Evolutionary conservation across 1,140 invertebrate genomes (phyloP).

Genomic region (Drosophila yakuba): DNA sequence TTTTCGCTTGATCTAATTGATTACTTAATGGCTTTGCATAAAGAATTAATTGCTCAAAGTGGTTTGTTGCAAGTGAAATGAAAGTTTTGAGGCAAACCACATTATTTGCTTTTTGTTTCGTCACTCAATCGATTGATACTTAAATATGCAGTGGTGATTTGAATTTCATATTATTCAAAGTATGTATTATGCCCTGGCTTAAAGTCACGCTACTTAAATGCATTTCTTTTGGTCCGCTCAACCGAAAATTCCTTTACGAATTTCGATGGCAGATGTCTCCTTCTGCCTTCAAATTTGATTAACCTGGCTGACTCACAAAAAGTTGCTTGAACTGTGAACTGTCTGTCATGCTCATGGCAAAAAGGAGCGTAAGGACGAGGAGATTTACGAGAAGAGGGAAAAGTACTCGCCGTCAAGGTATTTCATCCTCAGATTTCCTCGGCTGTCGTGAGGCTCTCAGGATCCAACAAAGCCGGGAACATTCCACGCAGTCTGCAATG

Average conservation of each 20-base stretch:
- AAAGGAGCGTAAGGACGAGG: neutral
- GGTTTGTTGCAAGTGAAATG: neutral
- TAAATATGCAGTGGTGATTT: too few species aligned
- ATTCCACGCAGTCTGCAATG: slow-evolving; percentile 7
- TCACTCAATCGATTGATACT: neutral
- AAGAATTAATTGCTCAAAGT: neutral
- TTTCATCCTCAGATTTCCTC: slow-evolving; percentile 6
- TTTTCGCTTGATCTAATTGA: neutral
- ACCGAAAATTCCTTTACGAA: too few species aligned
- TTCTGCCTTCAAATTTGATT: slow-evolving; percentile 3
- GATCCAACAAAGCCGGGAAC: slow-evolving; percentile 1
- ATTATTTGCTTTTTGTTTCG: neutral
- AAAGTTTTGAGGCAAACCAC: neutral
- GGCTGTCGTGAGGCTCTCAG: neutral
- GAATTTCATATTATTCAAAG: too few species aligned
- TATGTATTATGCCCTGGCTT: neutral
- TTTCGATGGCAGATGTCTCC: neutral
- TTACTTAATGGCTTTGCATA: neutral
- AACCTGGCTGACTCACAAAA: neutral
- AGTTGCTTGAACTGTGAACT: neutral
- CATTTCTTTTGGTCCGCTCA: neutral
- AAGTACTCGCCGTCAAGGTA: slow-evolving; percentile 2
- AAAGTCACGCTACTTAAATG: neutral
- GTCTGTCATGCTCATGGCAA: slow-evolving; percentile 11
- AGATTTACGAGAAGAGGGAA: neutral